These are phyloP conservation scores for Theodoxus fluviatilis DNA, from an alignment of 2,888 invertebrate species.

Conservation along the genomic window DNA sequence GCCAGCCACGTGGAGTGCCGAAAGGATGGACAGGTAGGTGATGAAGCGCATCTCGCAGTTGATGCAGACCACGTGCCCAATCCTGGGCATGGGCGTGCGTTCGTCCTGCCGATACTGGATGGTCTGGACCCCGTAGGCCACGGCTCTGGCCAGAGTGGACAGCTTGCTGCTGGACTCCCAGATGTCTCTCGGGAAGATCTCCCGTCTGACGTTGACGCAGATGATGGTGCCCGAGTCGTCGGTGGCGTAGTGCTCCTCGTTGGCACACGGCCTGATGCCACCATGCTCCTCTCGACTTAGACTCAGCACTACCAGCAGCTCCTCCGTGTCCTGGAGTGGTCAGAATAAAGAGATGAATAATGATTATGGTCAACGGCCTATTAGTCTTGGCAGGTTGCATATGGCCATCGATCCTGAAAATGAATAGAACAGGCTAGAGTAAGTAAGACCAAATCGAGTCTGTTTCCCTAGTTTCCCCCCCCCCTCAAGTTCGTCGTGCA, in stretches of 20 bases:
- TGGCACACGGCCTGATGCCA: constrained; percentile 34
- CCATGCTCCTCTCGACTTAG: constrained; percentile 30
- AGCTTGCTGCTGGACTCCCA: constrained; percentile 25
- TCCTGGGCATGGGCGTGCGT: constrained; percentile 31
- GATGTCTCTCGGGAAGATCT: constrained; percentile 28
- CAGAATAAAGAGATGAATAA: no score
- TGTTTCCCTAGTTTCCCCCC: no score
- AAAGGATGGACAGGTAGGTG: constrained; percentile 34
- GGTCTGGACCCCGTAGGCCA: constrained; percentile 26
- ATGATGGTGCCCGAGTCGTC: constrained; percentile 34
- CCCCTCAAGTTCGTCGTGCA: no score
- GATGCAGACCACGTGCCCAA: constrained; percentile 37
- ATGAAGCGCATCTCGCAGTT: constrained; percentile 36
- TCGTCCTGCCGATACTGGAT: constrained; percentile 25
- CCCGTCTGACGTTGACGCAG: constrained; percentile 32
- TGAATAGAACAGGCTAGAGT: no score
- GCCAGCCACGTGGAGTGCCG: constrained; percentile 36
- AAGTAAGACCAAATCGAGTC: no score
- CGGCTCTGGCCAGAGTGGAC: constrained; percentile 20
- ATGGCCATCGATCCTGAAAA: no score
- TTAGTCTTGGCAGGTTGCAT: no score
- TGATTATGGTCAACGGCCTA: no score
- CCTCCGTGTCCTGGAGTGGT: no score
- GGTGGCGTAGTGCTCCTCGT: constrained; percentile 29
- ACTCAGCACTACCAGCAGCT: constrained; percentile 27